Evolutionary conservation across 2,797 vertebrate species (phyloP).

Genomic region (Synanceia verrucosa): DNA sequence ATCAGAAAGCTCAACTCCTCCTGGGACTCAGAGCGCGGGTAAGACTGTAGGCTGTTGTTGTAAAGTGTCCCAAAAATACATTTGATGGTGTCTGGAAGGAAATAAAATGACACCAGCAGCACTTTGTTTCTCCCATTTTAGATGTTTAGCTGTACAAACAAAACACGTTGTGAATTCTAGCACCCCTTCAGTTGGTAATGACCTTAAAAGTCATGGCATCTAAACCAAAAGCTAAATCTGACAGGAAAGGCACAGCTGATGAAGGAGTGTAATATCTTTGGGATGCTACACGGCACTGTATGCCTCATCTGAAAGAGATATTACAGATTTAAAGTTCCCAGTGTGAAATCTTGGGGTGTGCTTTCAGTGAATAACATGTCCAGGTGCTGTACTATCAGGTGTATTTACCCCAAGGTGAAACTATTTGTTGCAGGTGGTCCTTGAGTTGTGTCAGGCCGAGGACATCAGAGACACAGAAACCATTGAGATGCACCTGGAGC

Average conservation of each 20-base stretch:
- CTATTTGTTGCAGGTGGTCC: slow-evolving; percentile 67
- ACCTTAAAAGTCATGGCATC: neutral
- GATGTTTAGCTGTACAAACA: slow-evolving; percentile 6
- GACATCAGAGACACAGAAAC: slow-evolving; percentile 51
- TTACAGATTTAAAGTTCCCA: neutral
- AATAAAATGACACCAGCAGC: neutral
- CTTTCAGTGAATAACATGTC: neutral
- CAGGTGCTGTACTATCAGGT: neutral
- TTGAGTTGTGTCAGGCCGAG: slow-evolving; percentile 72
- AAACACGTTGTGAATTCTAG: neutral
- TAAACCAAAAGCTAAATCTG: neutral
- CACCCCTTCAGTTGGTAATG: neutral
- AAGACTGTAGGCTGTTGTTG: neutral
- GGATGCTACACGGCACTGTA: neutral
- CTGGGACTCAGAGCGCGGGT: slow-evolving; percentile 81
- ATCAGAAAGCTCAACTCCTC: slow-evolving; percentile 84
- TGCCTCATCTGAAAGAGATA: neutral
- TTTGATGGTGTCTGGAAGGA: no score
- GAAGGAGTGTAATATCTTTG: slow-evolving; percentile 2
- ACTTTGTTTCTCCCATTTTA: neutral
- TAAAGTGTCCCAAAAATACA: neutral
- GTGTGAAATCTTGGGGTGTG: neutral
- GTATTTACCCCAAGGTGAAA: slow-evolving; percentile 2
- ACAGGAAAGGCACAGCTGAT: neutral
- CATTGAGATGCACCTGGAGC: slow-evolving; percentile 70